These are phyloP conservation scores for Syrrhaptes paradoxus DNA, from an alignment of 2,113 vertebrate genomes.

Conservation along the genomic window DNA sequence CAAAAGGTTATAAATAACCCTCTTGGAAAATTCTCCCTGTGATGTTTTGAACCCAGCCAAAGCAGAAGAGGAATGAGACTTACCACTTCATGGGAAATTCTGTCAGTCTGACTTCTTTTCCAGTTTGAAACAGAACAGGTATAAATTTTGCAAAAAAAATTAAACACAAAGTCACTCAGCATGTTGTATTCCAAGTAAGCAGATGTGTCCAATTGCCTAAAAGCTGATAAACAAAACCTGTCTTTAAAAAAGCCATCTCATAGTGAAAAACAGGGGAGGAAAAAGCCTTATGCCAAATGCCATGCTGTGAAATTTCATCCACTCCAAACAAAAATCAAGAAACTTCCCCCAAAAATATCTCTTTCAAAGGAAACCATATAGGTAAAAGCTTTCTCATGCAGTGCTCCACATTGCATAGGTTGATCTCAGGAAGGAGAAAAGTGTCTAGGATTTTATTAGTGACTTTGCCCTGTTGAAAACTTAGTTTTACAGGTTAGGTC, in stretches of 20 bases:
- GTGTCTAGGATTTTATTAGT: background rate
- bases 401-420: rapidly evolving
- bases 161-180: background rate
- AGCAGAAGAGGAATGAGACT: background rate
- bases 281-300: background rate
- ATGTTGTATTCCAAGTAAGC: background rate
- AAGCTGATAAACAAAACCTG: slow-evolving; percentile 9
- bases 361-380: background rate
- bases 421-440: background rate
- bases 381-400: background rate
- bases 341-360: background rate
- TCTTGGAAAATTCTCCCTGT: background rate
- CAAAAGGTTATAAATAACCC: background rate
- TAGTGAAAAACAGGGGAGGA: background rate
- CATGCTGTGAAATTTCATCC: background rate
- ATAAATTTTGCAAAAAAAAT: background rate
- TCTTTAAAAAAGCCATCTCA: background rate
- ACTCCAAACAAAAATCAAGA: background rate
- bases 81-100: background rate
- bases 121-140: background rate
- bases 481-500: background rate
- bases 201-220: background rate
- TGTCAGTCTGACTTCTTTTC: background rate
- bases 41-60: background rate
- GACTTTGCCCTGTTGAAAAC: background rate